Conservation (phyloP, 2,888 invertebrate genomes). For the Aphrophora alni region DNA sequence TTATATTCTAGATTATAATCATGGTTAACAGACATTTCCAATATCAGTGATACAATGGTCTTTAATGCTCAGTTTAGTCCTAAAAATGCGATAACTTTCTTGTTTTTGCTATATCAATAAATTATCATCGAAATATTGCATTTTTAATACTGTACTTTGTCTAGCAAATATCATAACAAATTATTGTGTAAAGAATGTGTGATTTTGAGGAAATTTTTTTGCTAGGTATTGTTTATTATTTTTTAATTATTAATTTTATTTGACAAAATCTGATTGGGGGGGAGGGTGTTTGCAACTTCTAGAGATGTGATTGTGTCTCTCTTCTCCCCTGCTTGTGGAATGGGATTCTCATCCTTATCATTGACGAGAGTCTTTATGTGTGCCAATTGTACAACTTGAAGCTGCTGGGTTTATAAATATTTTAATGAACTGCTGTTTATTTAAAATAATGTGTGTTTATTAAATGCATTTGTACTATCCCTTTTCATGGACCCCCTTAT, state of each 20-base stretch:
- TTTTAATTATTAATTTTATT: slow-evolving; percentile 21
- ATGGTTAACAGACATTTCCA: slow-evolving; percentile 34
- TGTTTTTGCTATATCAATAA: slow-evolving; percentile 3
- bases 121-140: slow-evolving; percentile 39
- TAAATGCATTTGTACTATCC: slow-evolving; percentile 46
- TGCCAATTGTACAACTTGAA: slow-evolving; percentile 39
- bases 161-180: slow-evolving; percentile 34
- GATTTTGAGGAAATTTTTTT: slow-evolving; percentile 19
- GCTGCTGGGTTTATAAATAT: slow-evolving; percentile 39
- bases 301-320: not conserved
- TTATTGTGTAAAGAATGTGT: slow-evolving; percentile 38
- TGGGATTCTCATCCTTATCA: too few relatives aligned
- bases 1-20: slow-evolving; percentile 43
- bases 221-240: slow-evolving; percentile 30
- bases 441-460: slow-evolving; percentile 43
- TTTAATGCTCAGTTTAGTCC: slow-evolving; percentile 48
- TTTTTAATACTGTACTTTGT: slow-evolving; percentile 27
- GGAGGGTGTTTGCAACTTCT: not conserved
- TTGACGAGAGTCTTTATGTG: slow-evolving; percentile 37
- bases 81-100: slow-evolving; percentile 31
- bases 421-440: slow-evolving; percentile 44
- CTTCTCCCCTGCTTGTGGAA: not conserved
- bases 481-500: slow-evolving; percentile 47
- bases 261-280: not conserved
- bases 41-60: slow-evolving; percentile 32